These are phyloP conservation scores for Pseudomyrmex pallidus DNA, from an alignment of 1,140 invertebrate genomes.

Conservation along the genomic window DNA sequence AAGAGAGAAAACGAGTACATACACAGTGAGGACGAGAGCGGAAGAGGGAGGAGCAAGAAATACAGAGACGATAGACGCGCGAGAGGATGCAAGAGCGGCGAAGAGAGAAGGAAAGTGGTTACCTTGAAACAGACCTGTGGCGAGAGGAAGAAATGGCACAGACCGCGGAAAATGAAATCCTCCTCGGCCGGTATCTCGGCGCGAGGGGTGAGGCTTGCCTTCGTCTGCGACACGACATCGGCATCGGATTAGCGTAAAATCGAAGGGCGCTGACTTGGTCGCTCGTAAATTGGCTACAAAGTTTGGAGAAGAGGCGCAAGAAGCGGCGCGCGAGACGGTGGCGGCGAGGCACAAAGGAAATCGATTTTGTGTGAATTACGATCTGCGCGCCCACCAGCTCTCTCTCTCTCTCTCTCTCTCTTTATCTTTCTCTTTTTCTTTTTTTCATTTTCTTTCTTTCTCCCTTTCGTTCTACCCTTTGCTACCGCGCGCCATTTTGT, in stretches of 20 bases:
- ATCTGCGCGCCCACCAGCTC: constrained; percentile 59
- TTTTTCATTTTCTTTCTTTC: background rate
- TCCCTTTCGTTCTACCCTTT: constrained; percentile 36
- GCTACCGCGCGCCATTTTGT: constrained; percentile 75
- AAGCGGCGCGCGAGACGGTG: background rate
- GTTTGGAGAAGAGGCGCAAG: constrained; percentile 71
- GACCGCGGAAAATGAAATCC: constrained; percentile 74
- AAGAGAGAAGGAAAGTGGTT: constrained; percentile 60
- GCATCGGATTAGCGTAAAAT: constrained; percentile 80
- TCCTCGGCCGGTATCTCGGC: constrained; percentile 54
- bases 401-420: background rate
- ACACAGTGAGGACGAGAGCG: no score
- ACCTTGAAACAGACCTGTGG: constrained; percentile 63
- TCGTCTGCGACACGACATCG: constrained; percentile 73
- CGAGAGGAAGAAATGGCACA: constrained; percentile 56
- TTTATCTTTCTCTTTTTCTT: background rate
- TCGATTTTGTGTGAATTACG: constrained; percentile 77
- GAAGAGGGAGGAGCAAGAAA: background rate
- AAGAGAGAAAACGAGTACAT: constrained; percentile 1
- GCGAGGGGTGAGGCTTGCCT: constrained; percentile 68
- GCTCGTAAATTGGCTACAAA: constrained; percentile 81
- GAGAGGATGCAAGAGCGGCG: constrained; percentile 13
- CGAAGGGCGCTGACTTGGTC: constrained; percentile 79
- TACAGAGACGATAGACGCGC: constrained; percentile 20
- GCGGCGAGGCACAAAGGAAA: constrained; percentile 73